These are phyloP conservation scores for Siniperca knerii DNA, from an alignment of 2,113 vertebrate species.

Conservation along the genomic window DNA sequence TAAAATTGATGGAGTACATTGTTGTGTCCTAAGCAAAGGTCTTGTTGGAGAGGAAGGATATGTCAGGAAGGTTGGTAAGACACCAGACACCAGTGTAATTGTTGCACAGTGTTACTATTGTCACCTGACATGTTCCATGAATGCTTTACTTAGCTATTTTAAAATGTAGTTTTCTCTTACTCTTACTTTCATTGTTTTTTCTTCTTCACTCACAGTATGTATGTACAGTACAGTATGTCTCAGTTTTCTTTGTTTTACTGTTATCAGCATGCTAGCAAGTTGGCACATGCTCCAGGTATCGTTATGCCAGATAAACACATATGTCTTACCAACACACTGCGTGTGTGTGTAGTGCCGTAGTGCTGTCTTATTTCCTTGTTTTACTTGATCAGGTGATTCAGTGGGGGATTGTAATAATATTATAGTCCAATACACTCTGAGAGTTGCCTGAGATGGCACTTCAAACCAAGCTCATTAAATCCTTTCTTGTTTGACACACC, in stretches of 20 bases:
- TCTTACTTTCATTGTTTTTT: not conserved
- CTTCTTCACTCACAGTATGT: not conserved
- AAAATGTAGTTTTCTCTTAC: not conserved
- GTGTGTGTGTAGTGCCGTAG: not conserved
- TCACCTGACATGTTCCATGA: not conserved
- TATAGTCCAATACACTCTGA: conserved; percentile 2
- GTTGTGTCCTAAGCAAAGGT: conserved; percentile 27
- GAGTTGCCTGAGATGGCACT: conserved; percentile 7
- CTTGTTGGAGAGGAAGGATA: conserved; percentile 9
- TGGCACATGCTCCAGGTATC: not conserved
- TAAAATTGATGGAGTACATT: conserved; percentile 48
- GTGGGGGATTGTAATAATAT: not conserved
- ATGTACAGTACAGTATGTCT: not conserved
- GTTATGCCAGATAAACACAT: not conserved
- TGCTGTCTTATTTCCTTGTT: not conserved
- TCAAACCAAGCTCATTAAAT: conserved; percentile 20
- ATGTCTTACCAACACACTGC: not conserved
- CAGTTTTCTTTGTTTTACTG: not conserved
- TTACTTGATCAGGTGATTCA: conserved; percentile 6
- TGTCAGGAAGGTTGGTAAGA: not conserved
- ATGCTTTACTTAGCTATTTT: no score
- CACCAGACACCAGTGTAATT: not conserved
- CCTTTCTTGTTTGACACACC: conserved; percentile 18
- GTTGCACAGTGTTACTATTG: not conserved
- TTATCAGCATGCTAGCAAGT: not conserved